These are phyloP conservation scores for Cygnus buccinator DNA, from an alignment of 2,113 vertebrate species.

Conservation along the genomic window DNA sequence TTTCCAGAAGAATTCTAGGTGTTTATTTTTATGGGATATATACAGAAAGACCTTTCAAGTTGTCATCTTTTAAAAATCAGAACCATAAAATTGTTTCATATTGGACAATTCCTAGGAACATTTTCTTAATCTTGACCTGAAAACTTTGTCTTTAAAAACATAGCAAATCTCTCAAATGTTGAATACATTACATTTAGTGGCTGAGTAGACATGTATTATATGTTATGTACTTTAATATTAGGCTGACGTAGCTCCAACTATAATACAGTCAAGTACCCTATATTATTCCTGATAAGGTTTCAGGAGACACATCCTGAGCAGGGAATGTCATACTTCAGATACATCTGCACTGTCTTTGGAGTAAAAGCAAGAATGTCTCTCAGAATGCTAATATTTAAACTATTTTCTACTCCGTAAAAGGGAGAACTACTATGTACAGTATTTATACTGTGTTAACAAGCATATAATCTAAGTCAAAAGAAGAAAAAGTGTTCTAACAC, in stretches of 20 bases:
- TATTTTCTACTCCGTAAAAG: background rate
- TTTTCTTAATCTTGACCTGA: background rate
- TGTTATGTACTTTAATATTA: background rate
- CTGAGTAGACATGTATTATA: background rate
- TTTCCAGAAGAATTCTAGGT: background rate
- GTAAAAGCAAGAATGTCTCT: background rate
- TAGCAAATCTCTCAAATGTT: background rate
- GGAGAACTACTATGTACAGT: background rate
- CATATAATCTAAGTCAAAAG: background rate
- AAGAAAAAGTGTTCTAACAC: background rate
- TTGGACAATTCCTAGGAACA: background rate
- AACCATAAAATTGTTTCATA: background rate
- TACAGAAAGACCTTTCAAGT: background rate
- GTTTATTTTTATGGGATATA: background rate
- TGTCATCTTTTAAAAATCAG: background rate
- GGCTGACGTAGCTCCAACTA: background rate
- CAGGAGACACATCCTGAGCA: background rate
- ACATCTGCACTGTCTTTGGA: conserved; percentile 4
- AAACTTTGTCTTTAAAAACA: conserved; percentile 16
- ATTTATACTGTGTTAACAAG: background rate
- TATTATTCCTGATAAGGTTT: conserved; percentile 27
- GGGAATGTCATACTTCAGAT: background rate
- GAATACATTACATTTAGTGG: conserved; percentile 12
- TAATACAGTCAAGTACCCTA: background rate
- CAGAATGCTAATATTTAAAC: background rate